These are phyloP conservation scores for Centruroides sculpturatus DNA, from an alignment of 1,140 invertebrate species.

Conservation along the genomic window DNA sequence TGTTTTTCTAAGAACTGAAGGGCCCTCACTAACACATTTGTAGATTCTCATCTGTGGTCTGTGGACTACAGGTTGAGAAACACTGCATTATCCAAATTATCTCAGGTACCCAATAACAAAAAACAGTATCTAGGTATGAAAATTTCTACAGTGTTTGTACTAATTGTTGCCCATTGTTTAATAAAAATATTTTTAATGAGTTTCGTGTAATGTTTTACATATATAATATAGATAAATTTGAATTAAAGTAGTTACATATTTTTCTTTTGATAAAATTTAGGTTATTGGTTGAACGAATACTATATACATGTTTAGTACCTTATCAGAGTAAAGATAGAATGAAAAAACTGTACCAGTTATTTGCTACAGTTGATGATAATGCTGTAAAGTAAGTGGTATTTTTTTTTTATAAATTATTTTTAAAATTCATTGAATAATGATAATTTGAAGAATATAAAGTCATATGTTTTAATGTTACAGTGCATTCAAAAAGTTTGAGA, in stretches of 20 bases:
- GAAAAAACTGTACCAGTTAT: constrained; percentile 82
- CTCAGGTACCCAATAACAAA: too few relatives aligned
- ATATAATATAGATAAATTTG: too few relatives aligned
- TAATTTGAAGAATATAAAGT: background rate
- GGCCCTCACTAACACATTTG: too few relatives aligned
- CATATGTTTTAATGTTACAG: background rate
- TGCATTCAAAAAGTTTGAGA: background rate
- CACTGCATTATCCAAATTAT: too few relatives aligned
- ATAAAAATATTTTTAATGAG: too few relatives aligned
- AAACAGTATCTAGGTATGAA: too few relatives aligned
- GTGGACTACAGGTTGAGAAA: too few relatives aligned
- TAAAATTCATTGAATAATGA: background rate
- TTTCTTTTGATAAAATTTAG: constrained; percentile 42
- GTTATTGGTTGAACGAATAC: constrained; percentile 76
- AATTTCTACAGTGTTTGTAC: too few relatives aligned
- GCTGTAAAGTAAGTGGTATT: constrained; percentile 41
- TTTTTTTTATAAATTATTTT: background rate
- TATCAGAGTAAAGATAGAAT: constrained; percentile 73
- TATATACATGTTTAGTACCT: constrained; percentile 88
- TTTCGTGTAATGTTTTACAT: too few relatives aligned
- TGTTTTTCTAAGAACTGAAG: too few relatives aligned
- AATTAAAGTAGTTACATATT: background rate
- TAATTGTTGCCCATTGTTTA: too few relatives aligned
- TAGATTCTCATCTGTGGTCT: too few relatives aligned
- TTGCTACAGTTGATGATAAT: constrained; percentile 84